These are phyloP conservation scores for Goniozus legneri DNA, from an alignment of 1,140 invertebrate genomes.

Conservation along the genomic window DNA sequence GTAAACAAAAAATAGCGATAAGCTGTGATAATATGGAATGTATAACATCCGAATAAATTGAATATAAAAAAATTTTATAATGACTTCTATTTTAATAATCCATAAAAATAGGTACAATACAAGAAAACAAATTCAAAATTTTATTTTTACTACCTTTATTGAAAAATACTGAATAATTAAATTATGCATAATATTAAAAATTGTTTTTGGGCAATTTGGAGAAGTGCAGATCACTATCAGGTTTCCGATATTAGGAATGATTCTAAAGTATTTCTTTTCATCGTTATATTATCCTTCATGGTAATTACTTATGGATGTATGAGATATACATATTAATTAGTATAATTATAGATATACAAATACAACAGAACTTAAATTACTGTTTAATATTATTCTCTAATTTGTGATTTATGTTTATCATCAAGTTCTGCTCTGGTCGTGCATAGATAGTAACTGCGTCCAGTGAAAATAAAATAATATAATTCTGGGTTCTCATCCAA, in stretches of 20 bases:
- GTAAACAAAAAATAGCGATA: conserved; percentile 36
- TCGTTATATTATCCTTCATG: conserved; percentile 41
- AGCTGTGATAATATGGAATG: conserved; percentile 46
- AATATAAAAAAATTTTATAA: conserved; percentile 33
- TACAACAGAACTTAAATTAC: conserved; percentile 51
- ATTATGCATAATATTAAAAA: too few species aligned
- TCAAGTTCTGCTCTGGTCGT: conserved; percentile 19
- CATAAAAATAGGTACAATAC: too few species aligned
- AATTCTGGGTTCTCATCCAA: conserved; percentile 28
- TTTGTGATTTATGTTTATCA: conserved; percentile 25
- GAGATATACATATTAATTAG: conserved; percentile 49
- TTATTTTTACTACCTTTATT: too few species aligned
- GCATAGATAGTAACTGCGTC: conserved; percentile 29
- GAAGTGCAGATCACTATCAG: conserved; percentile 10
- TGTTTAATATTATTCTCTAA: conserved; percentile 34
- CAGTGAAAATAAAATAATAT: conserved; percentile 40
- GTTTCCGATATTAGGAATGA: conserved; percentile 21
- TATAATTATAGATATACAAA: conserved; percentile 52
- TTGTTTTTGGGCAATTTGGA: too few species aligned
- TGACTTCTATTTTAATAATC: too few species aligned
- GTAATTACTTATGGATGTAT: conserved; percentile 45
- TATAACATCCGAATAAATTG: conserved; percentile 27
- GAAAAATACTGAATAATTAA: too few species aligned
- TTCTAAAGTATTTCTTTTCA: conserved; percentile 26
- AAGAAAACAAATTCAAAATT: too few species aligned